Evolutionary conservation across 2,113 vertebrate genomes (phyloP).

Genomic region (Phalacrocorax aristotelis): DNA sequence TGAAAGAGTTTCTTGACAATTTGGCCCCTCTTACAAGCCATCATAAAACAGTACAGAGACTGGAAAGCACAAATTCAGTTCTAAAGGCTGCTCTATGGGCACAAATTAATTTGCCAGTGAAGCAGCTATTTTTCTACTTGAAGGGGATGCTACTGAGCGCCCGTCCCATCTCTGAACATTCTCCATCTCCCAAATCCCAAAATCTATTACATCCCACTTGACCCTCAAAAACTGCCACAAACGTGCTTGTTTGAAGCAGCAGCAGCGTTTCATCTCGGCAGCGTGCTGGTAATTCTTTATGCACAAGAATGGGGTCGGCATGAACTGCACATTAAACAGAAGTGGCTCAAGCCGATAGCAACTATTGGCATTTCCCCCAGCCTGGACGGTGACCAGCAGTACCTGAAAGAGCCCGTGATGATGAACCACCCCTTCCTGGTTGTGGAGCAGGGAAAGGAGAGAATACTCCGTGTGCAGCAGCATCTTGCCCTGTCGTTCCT

Average conservation of each 20-base stretch:
- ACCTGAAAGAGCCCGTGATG: conserved; percentile 99
- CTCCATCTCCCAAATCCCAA: not conserved
- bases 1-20: not conserved
- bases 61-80: not conserved
- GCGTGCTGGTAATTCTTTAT: not conserved
- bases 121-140: not conserved
- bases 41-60: not conserved
- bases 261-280: not conserved
- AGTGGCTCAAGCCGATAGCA: not conserved
- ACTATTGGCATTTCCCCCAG: not conserved
- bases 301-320: not conserved
- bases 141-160: not conserved
- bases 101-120: not conserved
- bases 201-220: not conserved
- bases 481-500: conserved; percentile 99
- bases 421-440: conserved; percentile 97
- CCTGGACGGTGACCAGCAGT: not conserved
- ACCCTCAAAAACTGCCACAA: not conserved
- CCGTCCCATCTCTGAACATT: not conserved
- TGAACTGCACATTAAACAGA: not conserved
- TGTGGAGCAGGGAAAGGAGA: conserved; percentile 93
- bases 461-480: conserved; percentile 97
- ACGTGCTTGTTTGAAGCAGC: not conserved
- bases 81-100: not conserved
- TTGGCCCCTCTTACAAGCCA: not conserved